Evolutionary conservation across 2,888 invertebrate genomes (phyloP).

Genomic region (Tetramorium bicarinatum): DNA sequence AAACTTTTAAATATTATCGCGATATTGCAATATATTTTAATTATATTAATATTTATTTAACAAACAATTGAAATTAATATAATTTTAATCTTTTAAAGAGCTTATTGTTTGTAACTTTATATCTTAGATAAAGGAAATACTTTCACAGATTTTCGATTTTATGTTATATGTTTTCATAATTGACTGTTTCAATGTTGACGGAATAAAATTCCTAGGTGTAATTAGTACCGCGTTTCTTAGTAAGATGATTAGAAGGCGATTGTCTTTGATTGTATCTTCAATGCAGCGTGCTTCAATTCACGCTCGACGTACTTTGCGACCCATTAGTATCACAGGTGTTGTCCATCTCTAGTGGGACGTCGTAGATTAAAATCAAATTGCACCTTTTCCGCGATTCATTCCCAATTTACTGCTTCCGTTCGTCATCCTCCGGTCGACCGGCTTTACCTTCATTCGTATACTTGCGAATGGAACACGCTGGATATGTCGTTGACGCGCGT

Average conservation of each 20-base stretch:
- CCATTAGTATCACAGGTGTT: slow-evolving; percentile 49
- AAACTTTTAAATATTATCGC: neutral
- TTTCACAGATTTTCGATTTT: neutral
- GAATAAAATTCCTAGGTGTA: neutral
- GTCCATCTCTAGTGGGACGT: slow-evolving; percentile 24
- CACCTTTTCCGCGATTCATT: slow-evolving; percentile 56
- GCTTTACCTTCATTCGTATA: slow-evolving; percentile 58
- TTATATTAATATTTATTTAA: neutral
- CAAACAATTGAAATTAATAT: neutral
- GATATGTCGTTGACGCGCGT: slow-evolving; percentile 63
- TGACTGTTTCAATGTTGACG: neutral
- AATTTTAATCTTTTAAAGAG: neutral
- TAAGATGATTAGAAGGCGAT: neutral
- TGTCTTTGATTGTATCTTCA: neutral
- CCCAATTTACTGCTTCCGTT: slow-evolving; percentile 44
- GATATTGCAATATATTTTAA: neutral
- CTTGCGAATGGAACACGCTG: slow-evolving; percentile 42
- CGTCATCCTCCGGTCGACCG: slow-evolving; percentile 47
- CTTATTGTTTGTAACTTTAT: neutral
- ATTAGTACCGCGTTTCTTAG: neutral
- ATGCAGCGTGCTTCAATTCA: neutral
- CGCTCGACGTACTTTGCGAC: slow-evolving; percentile 16
- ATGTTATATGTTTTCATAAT: neutral
- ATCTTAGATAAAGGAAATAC: neutral
- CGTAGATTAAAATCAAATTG: slow-evolving; percentile 64